A percentile compares a stretch with the other conserved stretches of the same genome.
Conservation (phyloP, 2,888 invertebrate genomes). For the Gari tellinella region DNA sequence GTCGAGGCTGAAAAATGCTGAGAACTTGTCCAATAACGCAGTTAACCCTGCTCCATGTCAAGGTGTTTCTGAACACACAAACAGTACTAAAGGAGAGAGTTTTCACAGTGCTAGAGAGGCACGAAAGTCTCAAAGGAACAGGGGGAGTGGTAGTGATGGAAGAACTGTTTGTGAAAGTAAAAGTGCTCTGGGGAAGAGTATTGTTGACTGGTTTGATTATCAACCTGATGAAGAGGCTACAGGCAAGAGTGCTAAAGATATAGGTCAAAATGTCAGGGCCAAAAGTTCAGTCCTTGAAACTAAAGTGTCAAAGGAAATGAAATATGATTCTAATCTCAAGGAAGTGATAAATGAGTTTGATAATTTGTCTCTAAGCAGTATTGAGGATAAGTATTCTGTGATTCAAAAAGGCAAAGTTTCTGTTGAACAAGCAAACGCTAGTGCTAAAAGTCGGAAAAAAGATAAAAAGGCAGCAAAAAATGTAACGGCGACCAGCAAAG, state of each 20-base stretch:
- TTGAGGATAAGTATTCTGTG: not conserved
- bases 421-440: not conserved
- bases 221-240: constrained; percentile 24
- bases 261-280: constrained; percentile 18
- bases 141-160: too few relatives aligned
- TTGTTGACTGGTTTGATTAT: constrained; percentile 64
- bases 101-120: too few relatives aligned
- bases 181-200: constrained; percentile 38
- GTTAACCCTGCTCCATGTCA: too few relatives aligned
- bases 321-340: too few relatives aligned
- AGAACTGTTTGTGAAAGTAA: constrained; percentile 10
- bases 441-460: constrained; percentile 5
- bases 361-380: not conserved
- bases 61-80: too few relatives aligned
- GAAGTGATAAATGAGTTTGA: constrained; percentile 14
- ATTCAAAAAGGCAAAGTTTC: too few relatives aligned
- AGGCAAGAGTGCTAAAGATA: not conserved
- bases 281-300: constrained; percentile 12
- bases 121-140: too few relatives aligned
- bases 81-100: too few relatives aligned
- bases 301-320: too few relatives aligned
- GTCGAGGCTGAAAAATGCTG: too few relatives aligned
- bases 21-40: too few relatives aligned
- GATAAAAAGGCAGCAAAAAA: constrained; percentile 16
- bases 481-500: too few relatives aligned